phyloP scores from a whole-genome alignment of 2,888 invertebrate species.

The Sinohyriopsis cumingii region DNA sequence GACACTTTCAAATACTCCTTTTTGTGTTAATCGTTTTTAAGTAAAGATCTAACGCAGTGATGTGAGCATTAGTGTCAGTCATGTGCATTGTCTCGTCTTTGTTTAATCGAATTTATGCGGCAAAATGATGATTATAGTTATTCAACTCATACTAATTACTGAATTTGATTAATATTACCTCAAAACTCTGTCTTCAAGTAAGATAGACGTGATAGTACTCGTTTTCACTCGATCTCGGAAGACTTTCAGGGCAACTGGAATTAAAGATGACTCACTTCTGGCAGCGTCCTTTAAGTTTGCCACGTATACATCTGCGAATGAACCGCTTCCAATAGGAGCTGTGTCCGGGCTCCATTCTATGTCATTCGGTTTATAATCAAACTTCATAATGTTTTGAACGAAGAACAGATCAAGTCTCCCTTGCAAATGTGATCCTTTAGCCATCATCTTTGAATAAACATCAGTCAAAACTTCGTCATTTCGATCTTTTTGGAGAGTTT shows the following conservation, averaged over 20 bases:
- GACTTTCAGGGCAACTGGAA: conserved; percentile 50
- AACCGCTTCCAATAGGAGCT: conserved; percentile 52
- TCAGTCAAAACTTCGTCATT: conserved; percentile 40
- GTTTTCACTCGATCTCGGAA: conserved; percentile 42
- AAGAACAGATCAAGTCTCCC: conserved; percentile 59
- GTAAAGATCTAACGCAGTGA: too few relatives aligned
- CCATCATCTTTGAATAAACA: conserved; percentile 42
- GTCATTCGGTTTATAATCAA: conserved; percentile 52
- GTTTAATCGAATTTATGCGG: too few relatives aligned
- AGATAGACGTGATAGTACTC: conserved; percentile 48
- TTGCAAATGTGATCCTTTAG: conserved; percentile 28
- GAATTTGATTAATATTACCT: conserved; percentile 33
- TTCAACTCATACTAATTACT: too few relatives aligned
- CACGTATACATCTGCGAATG: conserved; percentile 59
- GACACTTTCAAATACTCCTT: too few relatives aligned
- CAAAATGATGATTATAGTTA: too few relatives aligned
- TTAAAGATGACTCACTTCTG: conserved; percentile 1
- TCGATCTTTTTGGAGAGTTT: conserved; percentile 44
- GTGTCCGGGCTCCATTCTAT: conserved; percentile 40
- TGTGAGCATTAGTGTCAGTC: too few relatives aligned
- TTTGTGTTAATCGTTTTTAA: too few relatives aligned
- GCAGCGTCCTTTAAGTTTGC: conserved; percentile 22
- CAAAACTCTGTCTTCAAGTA: conserved; percentile 59
- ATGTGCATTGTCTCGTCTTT: too few relatives aligned
- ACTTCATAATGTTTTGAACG: conserved; percentile 52